Evolutionary conservation across 2,888 invertebrate species (phyloP).

Genomic region (Neoaliturus tenellus): DNA sequence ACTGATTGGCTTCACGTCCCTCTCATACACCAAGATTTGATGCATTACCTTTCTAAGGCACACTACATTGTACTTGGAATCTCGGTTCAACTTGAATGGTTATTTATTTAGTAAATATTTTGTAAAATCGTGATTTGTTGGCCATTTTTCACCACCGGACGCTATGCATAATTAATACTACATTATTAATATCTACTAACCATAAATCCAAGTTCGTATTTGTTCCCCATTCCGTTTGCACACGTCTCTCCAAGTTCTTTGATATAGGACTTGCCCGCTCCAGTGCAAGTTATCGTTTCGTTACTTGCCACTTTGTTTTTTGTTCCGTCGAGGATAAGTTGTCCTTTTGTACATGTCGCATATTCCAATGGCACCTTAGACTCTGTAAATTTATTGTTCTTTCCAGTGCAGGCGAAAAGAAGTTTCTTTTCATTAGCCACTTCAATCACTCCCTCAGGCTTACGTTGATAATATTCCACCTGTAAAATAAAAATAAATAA

Average conservation of each 20-base stretch:
- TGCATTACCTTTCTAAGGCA: no score
- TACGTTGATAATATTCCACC: not conserved
- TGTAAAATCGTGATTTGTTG: no score
- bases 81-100: no score
- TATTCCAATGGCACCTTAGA: no score
- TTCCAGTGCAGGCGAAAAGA: slow-evolving; percentile 56
- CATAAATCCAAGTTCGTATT: slow-evolving; percentile 59
- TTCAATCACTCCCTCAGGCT: not conserved
- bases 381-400: no score
- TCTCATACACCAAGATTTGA: no score
- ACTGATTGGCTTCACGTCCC: no score
- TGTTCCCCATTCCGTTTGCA: slow-evolving; percentile 54
- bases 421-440: slow-evolving; percentile 43
- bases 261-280: not conserved
- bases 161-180: no score
- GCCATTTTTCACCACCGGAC: no score
- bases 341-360: not conserved
- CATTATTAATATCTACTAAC: no score
- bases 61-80: no score
- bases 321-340: not conserved
- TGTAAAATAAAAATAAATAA: not conserved
- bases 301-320: not conserved
- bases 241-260: slow-evolving; percentile 55
- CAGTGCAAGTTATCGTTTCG: not conserved
- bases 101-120: no score